Base-by-base conservation (phyloP, 2,113 vertebrate genomes). In the Panthera uncia region DNA sequence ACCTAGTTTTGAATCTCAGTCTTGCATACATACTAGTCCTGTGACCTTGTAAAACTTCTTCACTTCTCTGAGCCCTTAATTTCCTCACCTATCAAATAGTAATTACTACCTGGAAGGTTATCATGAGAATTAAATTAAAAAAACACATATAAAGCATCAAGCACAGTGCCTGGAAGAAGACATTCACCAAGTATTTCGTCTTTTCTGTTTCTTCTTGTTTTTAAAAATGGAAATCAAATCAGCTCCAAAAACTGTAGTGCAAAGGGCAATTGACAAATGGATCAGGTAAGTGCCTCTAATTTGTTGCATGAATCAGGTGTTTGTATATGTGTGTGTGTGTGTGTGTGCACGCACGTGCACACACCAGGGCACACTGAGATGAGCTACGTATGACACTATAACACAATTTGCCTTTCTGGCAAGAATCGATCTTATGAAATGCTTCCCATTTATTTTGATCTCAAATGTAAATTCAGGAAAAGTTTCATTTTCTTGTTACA, bases 401-500 rank as follows among this genome's bases (percentile, higher is more conserved):
- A 95, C 36, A 86, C 50, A 13, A 69, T 69, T 79, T 76, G 25
- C 8, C 50, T 52, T 84, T 81, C 69, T 96, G 50, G 36, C 78
- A 95, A 93, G 73, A 45, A 31, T 68, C 71, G n/a, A 13, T 87
- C 55, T 89, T 92, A 91, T 55, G 94, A 96, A 97, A 84, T 79
- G 29, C 3, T 4, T 97, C 88, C n/a, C 65, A 69, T 79, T 92
- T 92, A 90, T 97, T 98, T 97, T 96, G 95, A 97, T 85, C n/a
- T 96, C 74, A 92, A 93, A 65, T 63, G 63, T 82, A 94, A 71
- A 79, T 95, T 96, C 65, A 78, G 25, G 38, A 33, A 97, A 93
- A 68, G 92, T 93, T 97, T 98, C 97, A 89, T 97, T 98, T 98
- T 41, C 98, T 97, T 97, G 78, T 98, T 98, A 95, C n/a, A 96